A percentile compares a stretch with the other conserved stretches of the same genome.
Evolutionary conservation across 2,888 invertebrate species (phyloP).

Genomic region (Timandra comae): DNA sequence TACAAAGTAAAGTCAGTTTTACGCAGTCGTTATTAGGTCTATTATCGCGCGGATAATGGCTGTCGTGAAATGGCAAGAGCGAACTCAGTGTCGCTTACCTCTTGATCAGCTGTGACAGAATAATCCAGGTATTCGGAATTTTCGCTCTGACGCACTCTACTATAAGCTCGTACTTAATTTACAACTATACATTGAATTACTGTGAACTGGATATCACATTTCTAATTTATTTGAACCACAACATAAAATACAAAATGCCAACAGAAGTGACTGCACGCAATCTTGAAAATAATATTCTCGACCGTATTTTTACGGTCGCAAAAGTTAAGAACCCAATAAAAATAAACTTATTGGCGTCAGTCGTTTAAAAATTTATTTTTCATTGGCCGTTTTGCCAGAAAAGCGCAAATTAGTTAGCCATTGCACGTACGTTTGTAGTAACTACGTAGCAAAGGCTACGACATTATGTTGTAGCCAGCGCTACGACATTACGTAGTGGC

Average conservation of each 20-base stretch:
- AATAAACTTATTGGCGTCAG: slow-evolving; percentile 8
- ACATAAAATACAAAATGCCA: no score
- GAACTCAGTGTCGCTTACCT: slow-evolving; percentile 17
- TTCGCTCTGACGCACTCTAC: no score
- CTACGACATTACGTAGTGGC: neutral
- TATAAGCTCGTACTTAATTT: no score
- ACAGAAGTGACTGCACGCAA: neutral
- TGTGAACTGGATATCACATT: no score
- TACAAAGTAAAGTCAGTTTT: slow-evolving; percentile 9
- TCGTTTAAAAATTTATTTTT: slow-evolving; percentile 11
- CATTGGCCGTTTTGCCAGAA: slow-evolving; percentile 9
- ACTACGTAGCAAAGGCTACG: slow-evolving; percentile 4
- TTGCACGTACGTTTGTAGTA: slow-evolving; percentile 5
- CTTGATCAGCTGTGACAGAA: slow-evolving; percentile 18
- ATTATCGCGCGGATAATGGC: slow-evolving; percentile 5
- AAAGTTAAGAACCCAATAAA: slow-evolving; percentile 5
- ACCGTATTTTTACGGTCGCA: neutral
- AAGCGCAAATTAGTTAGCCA: slow-evolving; percentile 12
- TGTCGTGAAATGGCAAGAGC: slow-evolving; percentile 7
- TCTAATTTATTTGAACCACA: no score
- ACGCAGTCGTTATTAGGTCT: slow-evolving; percentile 7
- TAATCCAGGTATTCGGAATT: slow-evolving; percentile 12
- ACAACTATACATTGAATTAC: no score
- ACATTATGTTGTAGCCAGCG: neutral
- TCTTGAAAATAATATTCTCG: neutral